Evolutionary conservation across 2,113 vertebrate genomes (phyloP), one percentile per base, ranked within the genome.

Genomic region (Vombatus ursinus): DNA sequence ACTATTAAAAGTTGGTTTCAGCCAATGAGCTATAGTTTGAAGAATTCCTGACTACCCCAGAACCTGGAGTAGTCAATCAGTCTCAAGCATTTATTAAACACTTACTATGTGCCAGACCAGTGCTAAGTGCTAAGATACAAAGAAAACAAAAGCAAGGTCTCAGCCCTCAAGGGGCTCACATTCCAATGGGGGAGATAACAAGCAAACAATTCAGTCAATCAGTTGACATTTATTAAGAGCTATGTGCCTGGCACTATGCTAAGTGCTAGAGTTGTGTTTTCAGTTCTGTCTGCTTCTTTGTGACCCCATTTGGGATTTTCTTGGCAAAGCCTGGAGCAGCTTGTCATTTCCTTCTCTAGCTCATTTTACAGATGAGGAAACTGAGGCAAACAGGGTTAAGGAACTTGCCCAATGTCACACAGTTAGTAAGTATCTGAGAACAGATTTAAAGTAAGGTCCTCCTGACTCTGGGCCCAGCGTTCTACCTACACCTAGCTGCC

Each of bases 161-260:
- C 96, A 77, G 68, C 22, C n/a, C 95, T 96, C 28, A 50, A 77
- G 48, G 91, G 54, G 92, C 48, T 94, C 93, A 90, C 51, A 94
- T 92, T n/a, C 50, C 57, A 52, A 3, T 6, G 53, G n/a, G 91
- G 52, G 31, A 94, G 77, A 92, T 44, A 94, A 91, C 2, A 4
- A 1, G 31, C 61, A 37, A 77, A n/a, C 31, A 7, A 6, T 19
- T n/a, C 57, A 31, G 94, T 25, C 47, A 95, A 54, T 94, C 77
- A 94, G 89, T 57, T 89, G 49, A 7, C 94, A 89, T 95, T 94
- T 93, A 92, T 37, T 19, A 77, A 37, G 61, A 7, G 54, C 26
- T 57, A 28, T 24, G 54, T 26, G 53, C 5, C 53, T 8, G 23
- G 53, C 23, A 54, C 52, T 53, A 22, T 61, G 57, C 25, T 26